Base-by-base conservation (phyloP, 92 coral and sea anemone genomes). In the Epizoanthus rinbou region DNA sequence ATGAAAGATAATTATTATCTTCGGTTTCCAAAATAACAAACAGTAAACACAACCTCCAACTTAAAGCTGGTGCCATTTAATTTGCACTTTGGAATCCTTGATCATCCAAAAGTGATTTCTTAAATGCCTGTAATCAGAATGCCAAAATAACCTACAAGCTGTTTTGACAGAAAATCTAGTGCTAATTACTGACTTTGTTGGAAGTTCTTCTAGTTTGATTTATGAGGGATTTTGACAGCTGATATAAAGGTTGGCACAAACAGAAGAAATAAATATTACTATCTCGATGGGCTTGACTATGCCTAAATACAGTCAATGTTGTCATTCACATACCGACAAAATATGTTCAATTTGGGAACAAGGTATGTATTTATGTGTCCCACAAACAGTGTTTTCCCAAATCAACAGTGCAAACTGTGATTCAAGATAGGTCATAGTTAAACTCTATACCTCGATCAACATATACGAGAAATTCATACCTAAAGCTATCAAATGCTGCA, bases 401-500 rank as follows among this genome's bases (percentile, higher is more conserved):
- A 28, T 15, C 25, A 33, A 33, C 47, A 67, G 1, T 47, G 13
- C 23, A 23, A 18, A 28, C 35, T 22, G 11, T 53, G 25, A 5
- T 43, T 5, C 43, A 41, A 6, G 21, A 11, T 2, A 28, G 64
- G 16, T 37, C 15, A 43, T 11, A 21, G 16, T 6, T 0, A 18
- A 43, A 22, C 8, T 15, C 6, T 37, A 18, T 4, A 18, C 11
- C 23, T 41, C 23, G 45, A 10, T 2, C 19, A 15, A 18, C 52
- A 1, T 11, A 4, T 37, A 41, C 22, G 5, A 37, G n/a, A 78
- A 41, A 5, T 41, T 11, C 71, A 21, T 43, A 78, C 82, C 82
- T 41, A 78, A 62, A 78, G 82, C 71, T 62, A 56, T 78, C 82
- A 54, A 78, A 78, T 13, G 70, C 71, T 8, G 82, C 82, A 78